Percentiles rank a stretch among this genome's conserved stretches.
Conservation (phyloP, 1,140 invertebrate species). For the Agrypnia vestita region DNA sequence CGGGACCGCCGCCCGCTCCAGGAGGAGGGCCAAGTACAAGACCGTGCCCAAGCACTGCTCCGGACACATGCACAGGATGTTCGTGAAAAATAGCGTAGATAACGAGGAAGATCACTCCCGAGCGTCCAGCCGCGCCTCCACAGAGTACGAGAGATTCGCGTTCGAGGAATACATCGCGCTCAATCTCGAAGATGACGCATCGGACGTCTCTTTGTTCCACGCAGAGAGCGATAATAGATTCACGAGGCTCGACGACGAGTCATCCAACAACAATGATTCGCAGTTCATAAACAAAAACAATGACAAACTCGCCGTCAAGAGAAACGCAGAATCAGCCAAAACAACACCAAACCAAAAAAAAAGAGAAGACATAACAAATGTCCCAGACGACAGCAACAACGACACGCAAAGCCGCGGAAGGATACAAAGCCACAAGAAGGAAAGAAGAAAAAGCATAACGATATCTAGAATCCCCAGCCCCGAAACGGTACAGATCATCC, state of each 20-base stretch:
- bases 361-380: not conserved
- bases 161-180: constrained; percentile 58
- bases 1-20: not conserved
- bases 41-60: constrained; percentile 56
- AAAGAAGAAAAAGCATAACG: constrained; percentile 69
- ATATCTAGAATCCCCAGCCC: constrained; percentile 69
- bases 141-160: constrained; percentile 51
- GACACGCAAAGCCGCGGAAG: not conserved
- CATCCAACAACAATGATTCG: constrained; percentile 52
- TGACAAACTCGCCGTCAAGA: not conserved
- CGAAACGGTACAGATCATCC: constrained; percentile 70
- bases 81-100: constrained; percentile 51
- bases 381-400: not conserved
- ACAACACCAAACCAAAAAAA: not conserved
- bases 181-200: constrained; percentile 47
- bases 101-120: constrained; percentile 8
- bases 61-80: constrained; percentile 56
- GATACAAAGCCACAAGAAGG: constrained; percentile 62
- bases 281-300: constrained; percentile 45
- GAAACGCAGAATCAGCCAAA: not conserved
- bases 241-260: constrained; percentile 1
- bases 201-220: constrained; percentile 52
- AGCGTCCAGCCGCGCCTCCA: constrained; percentile 52
- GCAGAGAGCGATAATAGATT: constrained; percentile 26
- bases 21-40: constrained; percentile 53